phyloP scores from a whole-genome alignment of 2,113 vertebrate genomes.

The Cichladusa arquata region DNA sequence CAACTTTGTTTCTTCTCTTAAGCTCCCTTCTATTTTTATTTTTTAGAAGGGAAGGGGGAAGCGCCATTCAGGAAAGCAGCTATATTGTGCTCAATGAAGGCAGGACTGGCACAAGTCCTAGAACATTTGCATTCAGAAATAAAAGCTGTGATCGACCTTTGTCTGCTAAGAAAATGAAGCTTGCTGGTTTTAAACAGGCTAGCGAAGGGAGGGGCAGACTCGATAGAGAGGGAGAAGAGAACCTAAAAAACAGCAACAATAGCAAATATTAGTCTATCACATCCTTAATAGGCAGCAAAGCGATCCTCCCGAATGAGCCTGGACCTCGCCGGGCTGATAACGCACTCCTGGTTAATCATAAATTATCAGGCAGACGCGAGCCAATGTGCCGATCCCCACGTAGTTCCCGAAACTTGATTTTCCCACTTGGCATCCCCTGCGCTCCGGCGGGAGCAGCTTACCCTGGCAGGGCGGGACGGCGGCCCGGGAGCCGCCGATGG shows the following conservation, averaged over 20 bases:
- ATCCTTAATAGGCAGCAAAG: neutral
- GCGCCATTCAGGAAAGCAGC: constrained; percentile 37
- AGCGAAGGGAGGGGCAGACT: constrained; percentile 42
- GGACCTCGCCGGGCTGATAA: neutral
- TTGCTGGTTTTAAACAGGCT: constrained; percentile 46
- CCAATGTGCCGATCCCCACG: neutral
- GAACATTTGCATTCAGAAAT: constrained; percentile 69
- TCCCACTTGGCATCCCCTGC: neutral
- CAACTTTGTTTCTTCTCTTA: constrained; percentile 24
- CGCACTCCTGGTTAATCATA: neutral
- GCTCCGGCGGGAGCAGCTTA: constrained; percentile 26
- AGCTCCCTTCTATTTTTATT: neutral
- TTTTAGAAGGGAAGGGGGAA: neutral
- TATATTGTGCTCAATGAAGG: constrained; percentile 55
- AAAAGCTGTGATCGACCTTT: constrained; percentile 64
- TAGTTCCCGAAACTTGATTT: constrained; percentile 47
- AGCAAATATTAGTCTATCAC: constrained; percentile 12
- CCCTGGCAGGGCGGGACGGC: constrained; percentile 8
- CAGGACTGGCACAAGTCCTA: constrained; percentile 64
- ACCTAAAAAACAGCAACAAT: constrained; percentile 24
- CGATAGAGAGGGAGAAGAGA: neutral
- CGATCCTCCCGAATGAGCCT: neutral
- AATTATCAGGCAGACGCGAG: neutral
- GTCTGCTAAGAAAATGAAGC: constrained; percentile 60
- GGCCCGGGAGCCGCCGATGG: neutral